Base-by-base conservation (phyloP, 2,797 vertebrate species). In the Sebastes iracundus region DNA sequence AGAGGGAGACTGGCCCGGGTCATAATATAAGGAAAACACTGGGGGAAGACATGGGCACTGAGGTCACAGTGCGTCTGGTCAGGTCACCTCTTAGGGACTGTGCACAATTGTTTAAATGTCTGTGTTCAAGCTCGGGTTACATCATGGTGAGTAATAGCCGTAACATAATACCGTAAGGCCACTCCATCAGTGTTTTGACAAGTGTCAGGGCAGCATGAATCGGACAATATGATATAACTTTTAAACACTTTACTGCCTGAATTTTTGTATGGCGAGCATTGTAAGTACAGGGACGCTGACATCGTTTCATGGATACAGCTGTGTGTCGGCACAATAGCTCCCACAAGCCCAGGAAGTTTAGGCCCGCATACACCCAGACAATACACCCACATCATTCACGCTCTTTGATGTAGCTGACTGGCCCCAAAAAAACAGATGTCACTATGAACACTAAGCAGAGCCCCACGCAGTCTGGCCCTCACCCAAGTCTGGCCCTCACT, bases 361-460 rank as follows among this genome's bases (percentile, higher is more conserved):
- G 87, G 49, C 72, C 64, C 69, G 75, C 72, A 67, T 75, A 58
- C 72, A 66, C 64, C 70, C 87, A 90, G 89, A 95, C 90, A 93
- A 93, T 93, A 77, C 75, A 90, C 86, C 83, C 80, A 88, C 87
- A 91, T 81, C 79, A 86, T 87, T 90, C 84, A 79, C 49, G 78
- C 81, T 33, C 83, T 92, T 92, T 94, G 84, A 94, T 94, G 90
- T 85, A 58, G 78, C 86, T 38, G 53, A 80, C 80, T 83, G 71
- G 78, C 82, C 76, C 83, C 69, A 56, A 89, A 89, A 82, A 86
- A 93, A 90, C 91, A 93, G 88, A 94, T 91, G 89, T 91, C 82
- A 80, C 85, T 65, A 22, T 49, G 85, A 91, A 92, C 88, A 90
- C 80, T 90, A 88, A 94, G 81, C 93, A 93, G 90, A 92, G 52